Evolutionary conservation across 2,113 vertebrate genomes (phyloP), one percentile per base, ranked within the genome.

Genomic region (Dasypus novemcinctus): DNA sequence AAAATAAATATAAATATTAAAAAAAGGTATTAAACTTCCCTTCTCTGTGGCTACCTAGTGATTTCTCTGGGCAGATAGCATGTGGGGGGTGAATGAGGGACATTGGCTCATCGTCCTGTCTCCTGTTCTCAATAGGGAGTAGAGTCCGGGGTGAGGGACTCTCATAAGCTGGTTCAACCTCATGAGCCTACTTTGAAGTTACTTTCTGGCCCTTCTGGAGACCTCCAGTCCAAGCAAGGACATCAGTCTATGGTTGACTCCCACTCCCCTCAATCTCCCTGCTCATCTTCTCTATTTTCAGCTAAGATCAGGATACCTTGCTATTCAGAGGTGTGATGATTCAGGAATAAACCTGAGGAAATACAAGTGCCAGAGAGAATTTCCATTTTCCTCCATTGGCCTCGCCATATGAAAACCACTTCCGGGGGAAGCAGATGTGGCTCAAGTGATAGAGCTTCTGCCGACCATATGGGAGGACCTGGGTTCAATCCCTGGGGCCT

Each of bases 341-440:
- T 95, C 54, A 94, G 91, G 94, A 93, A 95, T 25, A 15, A 93
- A 91, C 75, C 46, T 57, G 75, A 87, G 38, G 64, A 89, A 87
- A 92, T 20, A 54, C 90, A 90, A 95, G 49, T 54, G 43, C 17
- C 43, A 57, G 61, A 82, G 25, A 54, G 49, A 18, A 33, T 17
- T 54, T 41, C 36, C 74, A 75, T 68, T 63, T 83, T 63, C 61
- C 31, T 69, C 69, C 14, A 61, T 38, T 41, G 13, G 71, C 82
- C 89, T 31, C 49, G 29, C 49, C 52, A 74, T 25, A 74, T 74
- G 11, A 49, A 49, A 49, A 49, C 11, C 46, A 49, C 46, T 49
- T 49, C 46, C 8, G 8, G 46, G 46, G 8, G 46, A 11, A 49
- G 46, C 46, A 11, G 46, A 49, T 49, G 46, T 49, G 46, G 46